Base-by-base conservation (phyloP, 2,797 vertebrate genomes). In the Eutrigla gurnardus region DNA sequence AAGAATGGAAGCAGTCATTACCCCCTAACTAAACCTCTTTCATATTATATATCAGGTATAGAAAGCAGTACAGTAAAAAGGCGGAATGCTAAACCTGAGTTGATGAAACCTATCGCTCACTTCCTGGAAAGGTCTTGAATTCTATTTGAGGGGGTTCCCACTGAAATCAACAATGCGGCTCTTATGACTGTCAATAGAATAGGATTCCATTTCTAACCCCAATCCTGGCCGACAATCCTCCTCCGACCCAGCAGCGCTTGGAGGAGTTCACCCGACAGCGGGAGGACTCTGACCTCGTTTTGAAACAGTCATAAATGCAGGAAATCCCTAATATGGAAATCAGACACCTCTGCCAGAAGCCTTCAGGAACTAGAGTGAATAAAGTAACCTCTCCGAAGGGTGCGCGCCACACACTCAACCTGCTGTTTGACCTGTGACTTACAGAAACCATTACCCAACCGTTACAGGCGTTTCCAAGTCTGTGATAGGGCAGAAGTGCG, bases 311-410 rank as follows among this genome's bases (percentile, higher is more conserved):
- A 42, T n/a, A 43, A 73, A 66, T 0, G 55, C 88, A 83, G 88
- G 85, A 87, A 91, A 79, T 78, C 86, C 87, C 89, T 72, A 78
- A 90, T 87, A 88, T 84, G 86, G 88, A 79, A 81, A 89, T 72
- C 25, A 43, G 78, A 86, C 68, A 78, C 82, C 77, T 71, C 69
- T 50, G 47, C 15, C 70, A 83, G 68, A 70, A 47, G 70, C 33
- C 61, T 32, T 45, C 50, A 50, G 75, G 54, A 73, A 65, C 75
- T 35, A 13, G 79, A 68, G 73, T 70, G 70, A 72, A 80, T 52
- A 65, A 73, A 63, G 59, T 64, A 25, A 47, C 60, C 35, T 66
- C 46, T 73, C 54, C 70, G 72, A n/a, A 73, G 55, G 25, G 33
- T 17, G 14, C 60, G 52, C 15, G 0, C 33, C 17, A 45, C 62